Base-by-base conservation (phyloP, 2,888 invertebrate species). In the Choreutis nemorana region DNA sequence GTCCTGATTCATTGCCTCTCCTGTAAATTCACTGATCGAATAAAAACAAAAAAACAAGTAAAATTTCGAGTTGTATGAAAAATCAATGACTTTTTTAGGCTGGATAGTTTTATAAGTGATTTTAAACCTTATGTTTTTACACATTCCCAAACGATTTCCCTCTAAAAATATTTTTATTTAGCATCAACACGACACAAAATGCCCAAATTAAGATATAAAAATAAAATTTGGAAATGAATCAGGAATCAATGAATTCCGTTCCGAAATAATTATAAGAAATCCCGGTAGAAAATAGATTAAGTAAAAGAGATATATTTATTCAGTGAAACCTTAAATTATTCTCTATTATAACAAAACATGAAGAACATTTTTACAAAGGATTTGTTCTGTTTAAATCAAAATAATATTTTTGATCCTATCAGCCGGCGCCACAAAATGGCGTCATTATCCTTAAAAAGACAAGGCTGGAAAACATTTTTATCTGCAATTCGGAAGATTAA, bases 391-490 rank as follows among this genome's bases (percentile, higher is more conserved):
- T n/a, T n/a, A n/a, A n/a, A n/a, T n/a, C n/a, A n/a, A n/a, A n/a
- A n/a, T n/a, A n/a, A n/a, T n/a, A n/a, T n/a, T n/a, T n/a, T n/a
- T n/a, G n/a, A n/a, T n/a, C n/a, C n/a, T n/a, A 78, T 78, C 77
- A 78, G 78, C 78, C 78, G 78, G 78, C 75, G 73, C 72, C 57
- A 78, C 78, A 78, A 78, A 73, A 78, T 78, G 78, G 78, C 78
- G 78, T 78, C 78, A 73, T 63, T 54, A 59, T 57, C 57, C 58
- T 57, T 67, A 66, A 72, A 67, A 72, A 71, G 65, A 57, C 52
- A 54, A 55, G 54, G 53, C 45, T 46, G 47, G 52, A 50, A 52
- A 41, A 44, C 35, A 32, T 33, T 14, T 13, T n/a, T 15, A 26
- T 8, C 11, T 6, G 23, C 12, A 8, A 12, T 10, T 8, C 11